Conservation (phyloP, 1,140 invertebrate species). For the Drosophila kanapiae region DNA sequence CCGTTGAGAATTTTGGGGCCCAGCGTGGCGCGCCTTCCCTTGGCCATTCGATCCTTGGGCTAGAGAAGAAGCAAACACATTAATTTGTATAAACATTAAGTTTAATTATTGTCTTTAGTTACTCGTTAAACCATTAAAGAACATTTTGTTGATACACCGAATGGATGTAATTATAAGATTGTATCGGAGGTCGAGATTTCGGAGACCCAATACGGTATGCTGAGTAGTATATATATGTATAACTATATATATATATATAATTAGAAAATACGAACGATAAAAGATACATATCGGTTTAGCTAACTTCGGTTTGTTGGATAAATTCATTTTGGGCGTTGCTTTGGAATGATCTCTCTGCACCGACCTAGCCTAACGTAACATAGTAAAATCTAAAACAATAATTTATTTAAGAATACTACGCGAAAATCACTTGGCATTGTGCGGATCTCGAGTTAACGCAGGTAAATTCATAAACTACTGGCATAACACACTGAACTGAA, state of each 20-base stretch:
- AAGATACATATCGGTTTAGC: slow-evolving; percentile 39
- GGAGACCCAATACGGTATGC: slow-evolving; percentile 26
- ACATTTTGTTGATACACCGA: slow-evolving; percentile 45
- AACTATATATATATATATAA: slow-evolving; percentile 31
- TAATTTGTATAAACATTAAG: slow-evolving; percentile 66
- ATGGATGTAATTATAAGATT: slow-evolving; percentile 44
- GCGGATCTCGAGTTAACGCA: slow-evolving; percentile 50
- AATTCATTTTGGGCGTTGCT: slow-evolving; percentile 39
- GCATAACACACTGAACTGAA: slow-evolving; percentile 18
- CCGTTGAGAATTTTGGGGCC: slow-evolving; percentile 20
- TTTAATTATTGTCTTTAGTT: slow-evolving; percentile 78
- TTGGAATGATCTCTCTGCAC: slow-evolving; percentile 55
- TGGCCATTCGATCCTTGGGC: slow-evolving; percentile 21
- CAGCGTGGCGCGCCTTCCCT: slow-evolving; percentile 3
- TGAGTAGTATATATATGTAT: slow-evolving; percentile 28
- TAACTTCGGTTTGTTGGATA: slow-evolving; percentile 38
- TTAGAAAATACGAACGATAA: slow-evolving; percentile 48
- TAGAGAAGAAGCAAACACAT: slow-evolving; percentile 14
- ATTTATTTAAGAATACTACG: slow-evolving; percentile 73
- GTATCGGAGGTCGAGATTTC: slow-evolving; percentile 26
- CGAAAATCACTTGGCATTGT: slow-evolving; percentile 78
- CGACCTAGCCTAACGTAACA: slow-evolving; percentile 26
- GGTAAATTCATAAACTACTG: slow-evolving; percentile 18
- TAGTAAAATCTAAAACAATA: slow-evolving; percentile 64
- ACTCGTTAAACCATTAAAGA: slow-evolving; percentile 64